A percentile compares a stretch with the other conserved stretches of the same genome.
These are phyloP conservation scores for Clinocottus analis DNA, from an alignment of 2,113 vertebrate genomes.

Conservation along the genomic window DNA sequence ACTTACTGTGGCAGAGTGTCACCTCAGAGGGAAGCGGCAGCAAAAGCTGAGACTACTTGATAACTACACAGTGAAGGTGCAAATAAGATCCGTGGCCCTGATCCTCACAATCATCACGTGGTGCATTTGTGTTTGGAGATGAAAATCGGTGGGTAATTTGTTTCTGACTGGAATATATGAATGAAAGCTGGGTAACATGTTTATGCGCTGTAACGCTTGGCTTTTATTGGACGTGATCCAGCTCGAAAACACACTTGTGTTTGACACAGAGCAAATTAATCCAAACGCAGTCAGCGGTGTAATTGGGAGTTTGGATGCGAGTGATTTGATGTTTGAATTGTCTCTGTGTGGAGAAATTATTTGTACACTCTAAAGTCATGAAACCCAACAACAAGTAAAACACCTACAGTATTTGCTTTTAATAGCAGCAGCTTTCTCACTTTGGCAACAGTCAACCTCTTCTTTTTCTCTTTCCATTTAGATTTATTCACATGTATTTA, in stretches of 20 bases:
- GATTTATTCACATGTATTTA: constrained; percentile 21
- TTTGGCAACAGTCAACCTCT: not conserved
- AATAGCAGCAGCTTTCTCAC: not conserved
- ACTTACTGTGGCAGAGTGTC: constrained; percentile 9
- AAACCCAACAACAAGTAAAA: not conserved
- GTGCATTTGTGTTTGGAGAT: not conserved
- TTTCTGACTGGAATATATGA: constrained; percentile 4
- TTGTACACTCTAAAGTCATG: not conserved
- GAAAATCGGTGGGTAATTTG: constrained; percentile 1
- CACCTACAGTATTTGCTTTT: not conserved
- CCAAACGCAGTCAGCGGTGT: constrained; percentile 37
- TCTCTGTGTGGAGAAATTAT: constrained; percentile 23
- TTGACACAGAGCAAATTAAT: constrained; percentile 26
- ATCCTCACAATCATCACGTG: not conserved
- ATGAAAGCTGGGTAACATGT: not conserved
- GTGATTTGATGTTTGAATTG: constrained; percentile 39
- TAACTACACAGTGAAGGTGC: constrained; percentile 15
- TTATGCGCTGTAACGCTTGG: not conserved
- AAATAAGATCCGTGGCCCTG: constrained; percentile 15
- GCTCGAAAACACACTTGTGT: constrained; percentile 8
- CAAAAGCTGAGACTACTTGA: constrained; percentile 23
- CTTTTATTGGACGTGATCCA: constrained; percentile 9
- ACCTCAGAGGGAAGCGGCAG: constrained; percentile 28
- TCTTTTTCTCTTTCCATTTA: constrained; percentile 5
- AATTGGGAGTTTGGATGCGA: constrained; percentile 34